Evolutionary conservation across 2,113 vertebrate species (phyloP), one percentile per base, ranked within the genome.

Genomic region (Nothobranchius furzeri): DNA sequence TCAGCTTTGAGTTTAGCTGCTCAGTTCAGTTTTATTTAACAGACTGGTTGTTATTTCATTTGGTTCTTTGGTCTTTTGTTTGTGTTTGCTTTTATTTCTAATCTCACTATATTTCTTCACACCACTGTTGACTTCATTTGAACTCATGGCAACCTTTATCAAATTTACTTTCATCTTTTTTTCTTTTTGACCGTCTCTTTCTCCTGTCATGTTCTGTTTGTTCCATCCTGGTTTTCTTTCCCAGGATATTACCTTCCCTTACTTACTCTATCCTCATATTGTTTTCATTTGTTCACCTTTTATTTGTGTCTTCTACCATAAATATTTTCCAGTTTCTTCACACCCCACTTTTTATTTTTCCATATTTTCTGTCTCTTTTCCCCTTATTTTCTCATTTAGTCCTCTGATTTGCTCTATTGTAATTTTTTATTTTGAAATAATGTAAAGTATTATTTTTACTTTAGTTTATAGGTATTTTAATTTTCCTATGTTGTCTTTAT

Each of bases 1-100:
- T 1, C 50, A 15, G 60, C 1, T 11, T 46, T 47, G 50, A 61
- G 52, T 71, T 54, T 30, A 48, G 24, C 24, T 3, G 59, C 42
- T 68, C 69, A 9, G 35, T 68, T 58, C 45, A 12, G 9, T 60
- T 55, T 73, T 9, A 64, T 80, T 83, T 47, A 66, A 68, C 57
- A 71, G 70, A 75, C 54, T 36, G 65, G 66, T 30, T 30, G 1
- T 30, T 30, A 30, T 30, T 20, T 20, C 20, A 20, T 20, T 30
- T 30, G 30, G 30, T 30, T 30, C 30, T 30, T 30, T 4, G 30
- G 30, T 30, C 30, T 30, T 30, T 30, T 30, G 30, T 30, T 30
- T 30, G 30, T 30, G 30, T 30, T 30, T 30, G 30, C 30, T 30
- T 30, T 30, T 30, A 30, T 30, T 30, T 30, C 30, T 30, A 30